Percentiles rank a stretch among this genome's conserved stretches.
Evolutionary conservation across 2,888 invertebrate genomes (phyloP).

Genomic region (Eristalis tenax): DNA sequence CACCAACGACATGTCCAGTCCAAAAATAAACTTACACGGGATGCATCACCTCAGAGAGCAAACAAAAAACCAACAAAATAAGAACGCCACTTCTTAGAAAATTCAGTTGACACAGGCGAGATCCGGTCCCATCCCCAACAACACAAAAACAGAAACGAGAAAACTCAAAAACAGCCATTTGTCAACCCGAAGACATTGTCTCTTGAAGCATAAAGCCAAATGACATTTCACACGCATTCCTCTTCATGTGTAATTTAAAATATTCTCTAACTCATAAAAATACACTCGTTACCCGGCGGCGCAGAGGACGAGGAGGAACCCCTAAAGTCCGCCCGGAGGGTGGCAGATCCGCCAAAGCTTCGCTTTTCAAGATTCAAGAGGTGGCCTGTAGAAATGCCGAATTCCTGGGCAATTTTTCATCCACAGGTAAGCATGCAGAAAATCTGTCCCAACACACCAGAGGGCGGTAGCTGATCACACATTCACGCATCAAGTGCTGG

Average conservation of each 20-base stretch:
- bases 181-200: constrained; percentile 45
- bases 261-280: constrained; percentile 32
- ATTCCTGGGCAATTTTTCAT: constrained; percentile 51
- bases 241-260: constrained; percentile 63
- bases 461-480: neutral
- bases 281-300: neutral
- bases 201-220: constrained; percentile 64
- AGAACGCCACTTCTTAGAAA: constrained; percentile 4
- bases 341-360: neutral
- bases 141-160: neutral
- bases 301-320: neutral
- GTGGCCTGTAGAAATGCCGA: neutral
- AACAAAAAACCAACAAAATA: neutral
- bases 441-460: neutral
- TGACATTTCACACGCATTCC: constrained; percentile 70
- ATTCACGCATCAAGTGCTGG: too few species aligned
- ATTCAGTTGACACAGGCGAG: neutral
- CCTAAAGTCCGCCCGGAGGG: neutral
- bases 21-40: constrained; percentile 34
- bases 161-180: constrained; percentile 33
- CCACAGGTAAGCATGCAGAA: constrained; percentile 11
- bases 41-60: constrained; percentile 37
- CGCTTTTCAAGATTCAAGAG: neutral
- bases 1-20: neutral
- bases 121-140: neutral